Evolutionary conservation across 2,888 invertebrate species (phyloP).

Genomic region (Caprella mutica): DNA sequence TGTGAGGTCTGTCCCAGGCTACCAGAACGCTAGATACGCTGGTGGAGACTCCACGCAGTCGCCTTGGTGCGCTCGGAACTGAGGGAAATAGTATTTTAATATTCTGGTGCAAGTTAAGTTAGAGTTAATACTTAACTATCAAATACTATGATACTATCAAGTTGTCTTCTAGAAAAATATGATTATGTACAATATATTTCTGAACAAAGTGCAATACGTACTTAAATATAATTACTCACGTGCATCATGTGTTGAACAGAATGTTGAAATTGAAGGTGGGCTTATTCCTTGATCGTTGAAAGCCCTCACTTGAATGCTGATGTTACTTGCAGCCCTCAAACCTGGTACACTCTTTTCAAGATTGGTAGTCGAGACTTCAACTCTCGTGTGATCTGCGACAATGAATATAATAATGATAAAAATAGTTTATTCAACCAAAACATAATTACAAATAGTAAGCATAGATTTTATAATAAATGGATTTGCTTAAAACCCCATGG

Average conservation of each 20-base stretch:
- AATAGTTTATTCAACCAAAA: too few species aligned
- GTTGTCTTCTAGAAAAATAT: too few species aligned
- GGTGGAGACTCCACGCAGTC: neutral
- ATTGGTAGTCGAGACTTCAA: slow-evolving; percentile 22
- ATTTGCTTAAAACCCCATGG: too few species aligned
- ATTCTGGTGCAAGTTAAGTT: neutral
- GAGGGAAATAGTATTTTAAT: neutral
- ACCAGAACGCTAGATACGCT: slow-evolving; percentile 6
- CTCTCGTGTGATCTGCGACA: too few species aligned
- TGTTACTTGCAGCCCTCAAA: slow-evolving; percentile 72
- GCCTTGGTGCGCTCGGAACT: neutral
- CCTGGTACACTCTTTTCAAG: slow-evolving; percentile 53
- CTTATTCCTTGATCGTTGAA: slow-evolving; percentile 78
- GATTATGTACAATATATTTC: too few species aligned
- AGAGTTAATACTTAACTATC: neutral
- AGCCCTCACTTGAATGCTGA: slow-evolving; percentile 71
- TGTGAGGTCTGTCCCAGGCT: neutral
- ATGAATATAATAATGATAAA: too few species aligned
- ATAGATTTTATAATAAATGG: too few species aligned
- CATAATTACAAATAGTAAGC: too few species aligned
- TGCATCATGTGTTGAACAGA: slow-evolving; percentile 74
- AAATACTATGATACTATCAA: neutral
- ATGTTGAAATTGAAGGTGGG: slow-evolving; percentile 53
- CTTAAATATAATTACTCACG: too few species aligned
- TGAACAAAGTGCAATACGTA: too few species aligned